Evolutionary conservation across 2,113 vertebrate species (phyloP).

Genomic region (Centropus bengalensis): DNA sequence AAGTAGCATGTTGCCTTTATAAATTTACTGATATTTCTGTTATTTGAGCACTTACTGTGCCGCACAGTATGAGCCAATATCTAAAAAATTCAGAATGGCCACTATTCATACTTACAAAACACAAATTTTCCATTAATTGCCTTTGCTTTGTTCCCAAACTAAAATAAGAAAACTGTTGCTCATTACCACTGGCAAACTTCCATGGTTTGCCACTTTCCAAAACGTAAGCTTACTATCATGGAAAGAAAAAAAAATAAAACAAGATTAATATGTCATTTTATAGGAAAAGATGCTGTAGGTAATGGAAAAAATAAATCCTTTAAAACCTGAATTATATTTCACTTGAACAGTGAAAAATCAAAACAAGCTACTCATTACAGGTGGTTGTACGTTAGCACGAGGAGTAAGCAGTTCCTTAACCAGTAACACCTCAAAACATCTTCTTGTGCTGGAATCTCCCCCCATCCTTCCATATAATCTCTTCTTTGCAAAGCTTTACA

Average conservation of each 20-base stretch:
- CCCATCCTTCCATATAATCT: neutral
- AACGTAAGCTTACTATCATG: neutral
- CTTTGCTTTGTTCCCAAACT: slow-evolving; percentile 27
- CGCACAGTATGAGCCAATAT: neutral
- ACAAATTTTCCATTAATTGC: slow-evolving; percentile 11
- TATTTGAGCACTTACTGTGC: neutral
- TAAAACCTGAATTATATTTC: neutral
- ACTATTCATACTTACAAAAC: neutral
- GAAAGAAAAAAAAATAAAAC: neutral
- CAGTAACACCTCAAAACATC: neutral
- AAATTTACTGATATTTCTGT: neutral
- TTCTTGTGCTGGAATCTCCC: neutral
- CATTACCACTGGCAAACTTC: neutral
- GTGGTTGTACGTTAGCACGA: neutral
- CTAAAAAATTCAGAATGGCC: neutral
- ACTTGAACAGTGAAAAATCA: neutral
- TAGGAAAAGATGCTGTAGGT: neutral
- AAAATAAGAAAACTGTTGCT: slow-evolving; percentile 10
- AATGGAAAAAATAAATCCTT: neutral
- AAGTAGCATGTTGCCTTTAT: neutral
- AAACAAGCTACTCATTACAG: neutral
- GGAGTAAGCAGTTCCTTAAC: rapidly evolving
- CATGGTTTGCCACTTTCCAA: neutral
- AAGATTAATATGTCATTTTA: neutral
- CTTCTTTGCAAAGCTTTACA: neutral